phyloP scores from a whole-genome alignment of 2,797 vertebrate genomes.

The Sebastes ruberrimus region DNA sequence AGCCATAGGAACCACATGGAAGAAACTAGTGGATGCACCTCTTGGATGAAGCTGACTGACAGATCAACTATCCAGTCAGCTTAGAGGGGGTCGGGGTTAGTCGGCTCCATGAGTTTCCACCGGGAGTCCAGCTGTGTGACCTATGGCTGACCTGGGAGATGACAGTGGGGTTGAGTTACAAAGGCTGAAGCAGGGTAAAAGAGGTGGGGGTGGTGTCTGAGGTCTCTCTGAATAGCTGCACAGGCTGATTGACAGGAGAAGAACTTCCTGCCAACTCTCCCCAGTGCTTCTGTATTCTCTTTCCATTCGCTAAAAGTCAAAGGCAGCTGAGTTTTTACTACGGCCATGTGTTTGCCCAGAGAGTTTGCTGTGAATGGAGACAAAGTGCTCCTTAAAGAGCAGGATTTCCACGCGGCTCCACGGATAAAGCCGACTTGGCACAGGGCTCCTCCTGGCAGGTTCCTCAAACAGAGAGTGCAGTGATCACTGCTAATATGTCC shows the following conservation, averaged over 20 bases:
- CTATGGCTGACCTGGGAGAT: constrained; percentile 72
- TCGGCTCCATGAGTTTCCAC: constrained; percentile 44
- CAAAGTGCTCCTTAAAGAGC: constrained; percentile 74
- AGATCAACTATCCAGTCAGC: constrained; percentile 10
- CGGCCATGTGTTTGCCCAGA: constrained; percentile 67
- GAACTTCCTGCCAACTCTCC: constrained; percentile 68
- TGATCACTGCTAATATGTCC: constrained; percentile 63
- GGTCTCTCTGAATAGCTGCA: constrained; percentile 71
- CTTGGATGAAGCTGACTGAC: constrained; percentile 30
- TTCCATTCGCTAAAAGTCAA: constrained; percentile 66
- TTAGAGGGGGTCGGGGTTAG: background rate
- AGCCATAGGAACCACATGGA: constrained; percentile 13
- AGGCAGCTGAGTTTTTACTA: constrained; percentile 66
- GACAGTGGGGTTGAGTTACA: constrained; percentile 76
- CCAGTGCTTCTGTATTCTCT: constrained; percentile 68
- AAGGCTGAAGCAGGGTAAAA: constrained; percentile 48
- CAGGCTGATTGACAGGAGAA: constrained; percentile 72
- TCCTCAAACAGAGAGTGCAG: constrained; percentile 67
- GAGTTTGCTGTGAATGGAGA: constrained; percentile 66
- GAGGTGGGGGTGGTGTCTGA: constrained; percentile 34
- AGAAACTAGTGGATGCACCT: background rate
- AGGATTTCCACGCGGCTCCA: constrained; percentile 61
- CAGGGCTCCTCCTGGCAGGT: constrained; percentile 53
- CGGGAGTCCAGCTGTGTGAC: constrained; percentile 74
- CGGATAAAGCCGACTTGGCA: constrained; percentile 63